Evolutionary conservation across 2,888 invertebrate genomes (phyloP).

Genomic region (Caradrina kadenii): DNA sequence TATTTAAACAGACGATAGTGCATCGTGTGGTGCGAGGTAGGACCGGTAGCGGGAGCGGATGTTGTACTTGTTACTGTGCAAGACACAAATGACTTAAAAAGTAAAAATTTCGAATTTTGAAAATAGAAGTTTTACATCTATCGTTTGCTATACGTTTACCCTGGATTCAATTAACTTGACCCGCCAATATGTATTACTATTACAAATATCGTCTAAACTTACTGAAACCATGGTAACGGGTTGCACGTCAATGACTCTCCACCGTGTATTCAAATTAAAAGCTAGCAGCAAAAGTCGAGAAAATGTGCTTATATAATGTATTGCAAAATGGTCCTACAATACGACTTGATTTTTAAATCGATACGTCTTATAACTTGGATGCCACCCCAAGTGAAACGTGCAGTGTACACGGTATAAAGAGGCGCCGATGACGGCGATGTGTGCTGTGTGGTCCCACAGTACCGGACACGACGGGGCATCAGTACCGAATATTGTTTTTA

Average conservation of each 20-base stretch:
- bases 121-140: too few species aligned
- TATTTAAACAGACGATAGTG: constrained; percentile 75
- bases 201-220: too few species aligned
- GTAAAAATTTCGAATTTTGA: too few species aligned
- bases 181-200: too few species aligned
- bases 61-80: not conserved
- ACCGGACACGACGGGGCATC: constrained; percentile 71
- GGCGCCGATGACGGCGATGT: constrained; percentile 69
- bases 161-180: too few species aligned
- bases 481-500: constrained; percentile 72
- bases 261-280: too few species aligned
- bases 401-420: constrained; percentile 63
- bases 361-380: constrained; percentile 46
- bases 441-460: constrained; percentile 77
- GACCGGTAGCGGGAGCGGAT: constrained; percentile 47
- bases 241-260: too few species aligned
- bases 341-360: constrained; percentile 20
- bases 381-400: constrained; percentile 65
- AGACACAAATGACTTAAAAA: not conserved
- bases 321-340: too few species aligned
- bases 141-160: too few species aligned
- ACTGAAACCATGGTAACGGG: too few species aligned
- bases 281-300: too few species aligned
- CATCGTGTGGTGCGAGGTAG: constrained; percentile 31
- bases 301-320: too few species aligned